Conservation (phyloP, 2,888 invertebrate species). For the Chymomyza amoena region DNA sequence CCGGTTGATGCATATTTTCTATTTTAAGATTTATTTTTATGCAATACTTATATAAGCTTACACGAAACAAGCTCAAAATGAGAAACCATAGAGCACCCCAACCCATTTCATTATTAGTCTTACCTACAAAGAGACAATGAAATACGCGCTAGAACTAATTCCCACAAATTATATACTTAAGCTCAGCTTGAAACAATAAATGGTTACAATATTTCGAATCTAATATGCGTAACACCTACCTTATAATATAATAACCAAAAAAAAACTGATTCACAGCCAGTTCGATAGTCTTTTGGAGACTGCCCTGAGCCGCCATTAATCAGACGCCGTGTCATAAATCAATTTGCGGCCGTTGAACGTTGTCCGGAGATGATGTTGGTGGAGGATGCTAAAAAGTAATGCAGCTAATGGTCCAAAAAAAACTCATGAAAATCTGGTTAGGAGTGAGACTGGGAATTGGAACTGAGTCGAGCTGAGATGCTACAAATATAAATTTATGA, state of each 20-base stretch:
- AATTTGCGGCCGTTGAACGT: conserved; percentile 25
- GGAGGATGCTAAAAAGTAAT: conserved; percentile 17
- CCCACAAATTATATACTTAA: conserved; percentile 56
- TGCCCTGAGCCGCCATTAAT: conserved; percentile 57
- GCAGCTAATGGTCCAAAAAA: neutral
- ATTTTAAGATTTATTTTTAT: no score
- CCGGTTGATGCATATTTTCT: no score
- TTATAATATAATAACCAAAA: conserved; percentile 38
- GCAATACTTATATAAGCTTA: no score
- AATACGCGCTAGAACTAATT: conserved; percentile 24
- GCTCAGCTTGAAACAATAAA: conserved; percentile 15
- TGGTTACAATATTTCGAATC: neutral
- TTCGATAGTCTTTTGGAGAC: conserved; percentile 24
- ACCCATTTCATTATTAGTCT: no score
- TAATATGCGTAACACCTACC: conserved; percentile 71
- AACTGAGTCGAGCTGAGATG: conserved; percentile 39
- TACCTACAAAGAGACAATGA: neutral
- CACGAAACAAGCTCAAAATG: no score
- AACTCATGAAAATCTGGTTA: neutral
- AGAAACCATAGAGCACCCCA: no score
- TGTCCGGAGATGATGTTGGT: conserved; percentile 1
- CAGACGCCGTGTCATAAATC: conserved; percentile 61
- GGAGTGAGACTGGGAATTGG: neutral
- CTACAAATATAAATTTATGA: conserved; percentile 71
- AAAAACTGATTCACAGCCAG: conserved; percentile 46